Evolutionary conservation across 2,888 invertebrate genomes (phyloP), one percentile per base, ranked within the genome.

Genomic region (Cyrtodaria siliqua): DNA sequence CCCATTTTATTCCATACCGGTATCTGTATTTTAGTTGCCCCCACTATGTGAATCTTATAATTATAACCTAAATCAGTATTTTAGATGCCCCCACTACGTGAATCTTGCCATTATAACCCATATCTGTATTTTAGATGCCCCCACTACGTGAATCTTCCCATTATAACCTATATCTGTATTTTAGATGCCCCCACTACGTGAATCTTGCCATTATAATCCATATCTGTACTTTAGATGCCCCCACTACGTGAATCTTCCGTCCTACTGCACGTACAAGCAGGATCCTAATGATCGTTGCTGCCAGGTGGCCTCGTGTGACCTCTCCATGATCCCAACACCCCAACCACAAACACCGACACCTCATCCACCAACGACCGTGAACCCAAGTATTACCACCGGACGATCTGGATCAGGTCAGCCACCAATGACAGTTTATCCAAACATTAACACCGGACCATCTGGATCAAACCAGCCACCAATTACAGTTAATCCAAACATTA

Each of bases 221-320:
- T n/a, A n/a, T n/a, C n/a, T n/a, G n/a, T n/a, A n/a, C 12, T 33
- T 8, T 12, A 33, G 33, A 33, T 33, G 33, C 12, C 33, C 33
- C 33, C 33, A 33, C 33, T 33, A 33, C 12, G 66, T 78, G 18
- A 80, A 78, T 63, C 49, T 86, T 16, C 86, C 86, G 57, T 55
- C 83, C 16, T 77, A 82, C 55, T 86, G 85, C 57, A 77, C 69
- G 2, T 83, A 78, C 63, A 61, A 76, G 38, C 79, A 81, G 49
- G 86, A 86, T 62, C 86, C 86, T 2, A 78, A 73, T n/a, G 85
- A 86, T 49, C 49, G 27, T n/a, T 86, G 86, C 53, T 86, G 86
- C 66, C 79, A 83, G 66, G 61, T 70, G 0, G 83, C 84, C 8
- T 67, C 62, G 47, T 86, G 86, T 81, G 68, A 77, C 53, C 27